These are phyloP conservation scores for Mallotus villosus DNA, from an alignment of 2,797 vertebrate genomes.

Conservation along the genomic window DNA sequence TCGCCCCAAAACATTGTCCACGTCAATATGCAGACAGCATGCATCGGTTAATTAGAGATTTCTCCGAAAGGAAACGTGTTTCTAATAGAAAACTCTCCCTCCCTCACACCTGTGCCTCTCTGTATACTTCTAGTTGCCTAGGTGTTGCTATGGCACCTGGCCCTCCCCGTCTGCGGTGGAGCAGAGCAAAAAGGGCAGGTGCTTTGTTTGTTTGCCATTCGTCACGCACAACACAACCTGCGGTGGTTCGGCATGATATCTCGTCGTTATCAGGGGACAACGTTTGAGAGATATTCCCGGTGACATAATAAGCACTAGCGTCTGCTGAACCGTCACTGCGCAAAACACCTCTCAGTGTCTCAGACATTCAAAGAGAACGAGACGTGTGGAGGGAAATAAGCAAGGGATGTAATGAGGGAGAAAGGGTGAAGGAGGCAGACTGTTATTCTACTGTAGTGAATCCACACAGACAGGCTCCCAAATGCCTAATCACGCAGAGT, in stretches of 20 bases:
- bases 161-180: neutral
- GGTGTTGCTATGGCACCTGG: constrained; percentile 12
- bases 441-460: constrained; percentile 63
- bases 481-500: constrained; percentile 70
- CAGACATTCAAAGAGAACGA: neutral
- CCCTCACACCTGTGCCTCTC: neutral
- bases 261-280: constrained; percentile 30
- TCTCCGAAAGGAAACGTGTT: too few relatives aligned
- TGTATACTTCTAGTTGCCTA: constrained; percentile 2
- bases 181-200: constrained; percentile 27
- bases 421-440: constrained; percentile 27
- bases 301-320: constrained; percentile 37
- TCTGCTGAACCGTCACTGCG: constrained; percentile 14
- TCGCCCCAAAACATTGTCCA: neutral
- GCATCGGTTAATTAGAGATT: too few relatives aligned
- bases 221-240: constrained; percentile 7
- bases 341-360: neutral
- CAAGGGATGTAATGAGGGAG: neutral
- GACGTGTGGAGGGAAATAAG: neutral
- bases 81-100: too few relatives aligned
- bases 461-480: constrained; percentile 58
- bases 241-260: constrained; percentile 15
- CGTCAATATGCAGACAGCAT: too few relatives aligned
- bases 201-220: constrained; percentile 34
- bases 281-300: constrained; percentile 31